Percentiles rank a stretch among this genome's conserved stretches.
phyloP scores from a whole-genome alignment of 2,113 vertebrate genomes.

The Meriones unguiculatus region DNA sequence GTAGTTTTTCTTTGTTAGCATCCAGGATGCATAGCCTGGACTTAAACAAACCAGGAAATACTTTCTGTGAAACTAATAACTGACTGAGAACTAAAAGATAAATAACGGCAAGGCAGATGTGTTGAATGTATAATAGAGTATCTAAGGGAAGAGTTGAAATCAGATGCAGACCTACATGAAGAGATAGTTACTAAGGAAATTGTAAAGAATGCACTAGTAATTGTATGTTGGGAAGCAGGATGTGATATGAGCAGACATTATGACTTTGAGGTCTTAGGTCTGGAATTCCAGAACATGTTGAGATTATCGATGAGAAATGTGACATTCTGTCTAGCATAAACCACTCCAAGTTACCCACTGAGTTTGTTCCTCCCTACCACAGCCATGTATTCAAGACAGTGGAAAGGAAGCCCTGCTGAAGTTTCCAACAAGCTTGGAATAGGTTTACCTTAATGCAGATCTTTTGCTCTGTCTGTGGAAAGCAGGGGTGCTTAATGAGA shows the following conservation, averaged over 20 bases:
- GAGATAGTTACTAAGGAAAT: neutral
- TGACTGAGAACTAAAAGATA: neutral
- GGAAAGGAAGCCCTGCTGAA: neutral
- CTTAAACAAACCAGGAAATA: neutral
- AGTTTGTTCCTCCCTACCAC: neutral
- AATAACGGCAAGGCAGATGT: neutral
- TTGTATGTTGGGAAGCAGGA: neutral
- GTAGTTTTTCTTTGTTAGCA: neutral
- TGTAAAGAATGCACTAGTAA: neutral
- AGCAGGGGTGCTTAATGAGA: neutral
- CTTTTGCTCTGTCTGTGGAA: neutral
- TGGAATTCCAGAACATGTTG: neutral
- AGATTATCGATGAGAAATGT: neutral
- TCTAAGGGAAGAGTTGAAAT: constrained; percentile 40
- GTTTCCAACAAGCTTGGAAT: constrained; percentile 25
- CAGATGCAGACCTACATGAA: neutral
- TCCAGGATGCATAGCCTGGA: neutral
- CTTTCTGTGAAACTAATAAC: neutral
- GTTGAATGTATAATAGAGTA: neutral
- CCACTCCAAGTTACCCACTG: neutral
- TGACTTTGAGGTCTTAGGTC: neutral
- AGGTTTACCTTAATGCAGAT: neutral
- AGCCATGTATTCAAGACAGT: neutral
- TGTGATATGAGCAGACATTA: neutral
- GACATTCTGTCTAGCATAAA: neutral